Percentiles rank a stretch among this genome's conserved stretches.
Conservation (phyloP, 2,797 vertebrate genomes). For the Eidolon dupreanum region DNA sequence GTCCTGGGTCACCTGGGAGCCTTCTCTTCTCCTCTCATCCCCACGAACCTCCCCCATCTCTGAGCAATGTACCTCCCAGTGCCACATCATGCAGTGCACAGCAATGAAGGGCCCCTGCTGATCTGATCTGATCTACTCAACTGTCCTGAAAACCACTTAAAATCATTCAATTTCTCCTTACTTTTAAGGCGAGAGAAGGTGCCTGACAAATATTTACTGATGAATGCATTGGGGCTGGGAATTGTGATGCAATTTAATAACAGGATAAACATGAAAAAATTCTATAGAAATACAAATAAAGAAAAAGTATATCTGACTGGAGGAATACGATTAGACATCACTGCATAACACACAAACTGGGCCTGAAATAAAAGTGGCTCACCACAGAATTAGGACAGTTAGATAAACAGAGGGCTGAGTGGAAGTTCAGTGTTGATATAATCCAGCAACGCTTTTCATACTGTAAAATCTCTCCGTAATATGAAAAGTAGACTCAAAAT, state of each 20-base stretch:
- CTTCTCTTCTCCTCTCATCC: background rate
- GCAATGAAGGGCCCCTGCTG: background rate
- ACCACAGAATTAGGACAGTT: background rate
- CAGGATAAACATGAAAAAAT: constrained; percentile 58
- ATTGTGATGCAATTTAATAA: constrained; percentile 65
- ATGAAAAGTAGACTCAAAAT: constrained; percentile 26
- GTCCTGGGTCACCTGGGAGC: background rate
- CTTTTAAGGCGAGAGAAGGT: constrained; percentile 19
- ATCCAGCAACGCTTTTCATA: background rate
- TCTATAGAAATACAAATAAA: constrained; percentile 55
- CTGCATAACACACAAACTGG: background rate
- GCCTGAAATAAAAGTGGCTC: background rate
- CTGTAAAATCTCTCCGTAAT: background rate
- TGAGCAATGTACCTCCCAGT: background rate
- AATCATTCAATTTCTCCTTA: constrained; percentile 25
- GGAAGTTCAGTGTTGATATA: background rate
- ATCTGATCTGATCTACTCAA: background rate
- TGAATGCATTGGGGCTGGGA: constrained; percentile 38
- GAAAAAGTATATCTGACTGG: constrained; percentile 49
- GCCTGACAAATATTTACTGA: constrained; percentile 67
- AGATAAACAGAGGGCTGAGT: background rate
- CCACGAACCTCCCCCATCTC: background rate
- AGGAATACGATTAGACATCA: constrained; percentile 3
- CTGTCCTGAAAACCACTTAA: constrained; percentile 38
- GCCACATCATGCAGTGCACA: background rate